phyloP scores from a whole-genome alignment of 2,888 invertebrate genomes.

The Rotaria macrura region DNA sequence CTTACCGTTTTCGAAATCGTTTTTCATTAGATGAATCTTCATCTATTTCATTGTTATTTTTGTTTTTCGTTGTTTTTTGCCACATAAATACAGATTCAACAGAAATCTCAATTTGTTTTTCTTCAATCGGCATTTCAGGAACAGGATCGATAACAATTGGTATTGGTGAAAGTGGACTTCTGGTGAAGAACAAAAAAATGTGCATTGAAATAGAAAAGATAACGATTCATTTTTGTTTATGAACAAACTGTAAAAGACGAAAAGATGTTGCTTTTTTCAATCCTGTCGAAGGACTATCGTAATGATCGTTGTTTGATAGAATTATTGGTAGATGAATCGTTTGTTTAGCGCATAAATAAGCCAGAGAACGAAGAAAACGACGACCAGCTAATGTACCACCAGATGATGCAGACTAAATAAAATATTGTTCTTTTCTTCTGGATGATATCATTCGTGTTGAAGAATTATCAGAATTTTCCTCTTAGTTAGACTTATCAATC shows the following conservation, averaged over 20 bases:
- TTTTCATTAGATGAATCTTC: background rate
- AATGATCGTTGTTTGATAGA: background rate
- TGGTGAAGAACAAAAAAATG: background rate
- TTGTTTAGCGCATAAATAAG: constrained; percentile 13
- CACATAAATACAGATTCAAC: background rate
- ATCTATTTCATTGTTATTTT: background rate
- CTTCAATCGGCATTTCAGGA: background rate
- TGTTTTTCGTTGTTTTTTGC: background rate
- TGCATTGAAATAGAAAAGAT: background rate
- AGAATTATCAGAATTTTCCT: no score
- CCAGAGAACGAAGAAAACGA: background rate
- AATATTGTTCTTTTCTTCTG: no score
- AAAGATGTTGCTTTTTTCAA: background rate
- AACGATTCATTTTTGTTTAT: background rate
- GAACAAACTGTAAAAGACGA: background rate
- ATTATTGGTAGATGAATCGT: background rate
- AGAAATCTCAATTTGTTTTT: background rate
- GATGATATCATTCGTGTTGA: no score
- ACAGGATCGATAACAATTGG: background rate
- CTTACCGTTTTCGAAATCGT: background rate
- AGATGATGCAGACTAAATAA: background rate
- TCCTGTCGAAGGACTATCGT: background rate
- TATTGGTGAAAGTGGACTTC: background rate
- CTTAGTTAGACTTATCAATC: no score
- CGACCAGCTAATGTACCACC: constrained; percentile 6